Evolutionary conservation across 2,113 vertebrate species (phyloP).

Genomic region (Oryzias melastigma): DNA sequence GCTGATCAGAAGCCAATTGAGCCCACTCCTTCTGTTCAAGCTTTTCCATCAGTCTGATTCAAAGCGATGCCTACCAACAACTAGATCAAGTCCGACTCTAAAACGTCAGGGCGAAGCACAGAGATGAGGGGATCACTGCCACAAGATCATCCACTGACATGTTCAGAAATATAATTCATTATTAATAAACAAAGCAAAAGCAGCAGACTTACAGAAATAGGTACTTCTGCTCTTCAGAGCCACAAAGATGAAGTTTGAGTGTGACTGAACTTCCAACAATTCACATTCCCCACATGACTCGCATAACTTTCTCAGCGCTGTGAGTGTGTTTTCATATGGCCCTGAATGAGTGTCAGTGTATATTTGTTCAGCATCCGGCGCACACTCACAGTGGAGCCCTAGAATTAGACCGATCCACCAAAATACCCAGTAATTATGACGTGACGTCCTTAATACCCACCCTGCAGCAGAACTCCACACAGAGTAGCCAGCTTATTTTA

Average conservation of each 20-base stretch:
- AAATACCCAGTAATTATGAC: conserved; percentile 53
- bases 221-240: background rate
- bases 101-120: too few relatives aligned
- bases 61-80: too few relatives aligned
- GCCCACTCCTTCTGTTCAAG: too few relatives aligned
- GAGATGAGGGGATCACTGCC: too few relatives aligned
- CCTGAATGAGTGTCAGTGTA: conserved; percentile 7
- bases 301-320: conserved; percentile 44
- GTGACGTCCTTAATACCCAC: conserved; percentile 36
- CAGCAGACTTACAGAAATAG: too few relatives aligned
- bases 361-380: conserved; percentile 12
- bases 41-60: too few relatives aligned
- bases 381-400: conserved; percentile 51
- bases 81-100: too few relatives aligned
- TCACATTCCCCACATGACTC: conserved; percentile 60
- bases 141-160: too few relatives aligned
- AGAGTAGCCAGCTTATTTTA: too few relatives aligned
- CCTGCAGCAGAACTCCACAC: conserved; percentile 12
- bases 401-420: conserved; percentile 49
- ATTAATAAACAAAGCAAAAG: background rate
- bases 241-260: conserved; percentile 9
- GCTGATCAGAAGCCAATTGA: too few relatives aligned
- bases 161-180: too few relatives aligned
- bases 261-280: conserved; percentile 18
- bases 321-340: conserved; percentile 5